Conservation (phyloP, 2,113 vertebrate genomes). For the Bos taurus region ARS-UCD2.0 NC_037349.1:24049001-24049500, state of each 20-base stretch:
- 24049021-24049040: background rate
- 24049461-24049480: background rate
- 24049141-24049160: background rate
- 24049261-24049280: background rate
- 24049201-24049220: background rate
- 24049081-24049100: background rate
- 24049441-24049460: background rate
- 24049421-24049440: background rate
- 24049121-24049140: background rate
- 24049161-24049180: background rate
- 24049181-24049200: background rate
- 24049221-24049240: background rate
- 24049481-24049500: rapidly evolving
- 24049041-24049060: rapidly evolving
- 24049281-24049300: background rate
- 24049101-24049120: background rate
- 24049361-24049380: background rate
- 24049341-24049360: background rate
- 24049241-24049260: background rate
- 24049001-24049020: background rate
- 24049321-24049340: background rate
- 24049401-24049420: background rate
- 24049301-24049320: background rate
- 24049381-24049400: background rate
- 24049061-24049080: background rate